phyloP scores from a whole-genome alignment of 2,113 vertebrate species.

The Paradoxurus hermaphroditus region DNA sequence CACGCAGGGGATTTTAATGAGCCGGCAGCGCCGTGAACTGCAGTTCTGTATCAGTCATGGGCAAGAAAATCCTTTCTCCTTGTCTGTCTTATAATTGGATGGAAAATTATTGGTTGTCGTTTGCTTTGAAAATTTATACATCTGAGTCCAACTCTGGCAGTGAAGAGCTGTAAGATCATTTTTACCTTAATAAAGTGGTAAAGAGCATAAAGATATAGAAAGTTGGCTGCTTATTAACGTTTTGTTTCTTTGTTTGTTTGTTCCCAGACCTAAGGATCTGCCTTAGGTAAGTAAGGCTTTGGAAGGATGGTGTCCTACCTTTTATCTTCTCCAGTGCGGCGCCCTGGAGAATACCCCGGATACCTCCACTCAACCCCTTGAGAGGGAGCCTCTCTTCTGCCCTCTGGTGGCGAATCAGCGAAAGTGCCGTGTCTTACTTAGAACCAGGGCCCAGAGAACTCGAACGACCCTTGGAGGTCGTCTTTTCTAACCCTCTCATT shows the following conservation, averaged over 20 bases:
- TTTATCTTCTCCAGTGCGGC: fast-evolving
- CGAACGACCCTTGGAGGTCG: fast-evolving
- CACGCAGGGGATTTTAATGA: not conserved
- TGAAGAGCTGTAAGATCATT: not conserved
- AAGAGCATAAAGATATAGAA: too few relatives aligned
- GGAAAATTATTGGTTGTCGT: not conserved
- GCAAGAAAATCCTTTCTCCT: not conserved
- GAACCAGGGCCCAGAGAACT: not conserved
- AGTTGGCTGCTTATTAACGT: not conserved
- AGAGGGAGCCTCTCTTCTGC: not conserved
- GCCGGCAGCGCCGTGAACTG: too few relatives aligned
- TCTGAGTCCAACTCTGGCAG: not conserved
- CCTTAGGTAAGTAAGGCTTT: not conserved
- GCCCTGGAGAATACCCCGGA: fast-evolving
- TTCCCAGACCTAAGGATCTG: not conserved
- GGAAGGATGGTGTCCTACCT: not conserved
- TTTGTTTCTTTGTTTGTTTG: not conserved
- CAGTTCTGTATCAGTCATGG: not conserved
- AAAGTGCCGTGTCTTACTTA: not conserved
- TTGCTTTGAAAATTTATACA: not conserved
- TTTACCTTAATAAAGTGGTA: not conserved
- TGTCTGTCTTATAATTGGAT: not conserved
- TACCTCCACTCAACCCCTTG: fast-evolving
- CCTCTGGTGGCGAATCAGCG: not conserved
- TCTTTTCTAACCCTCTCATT: not conserved